Percentiles rank a stretch among this genome's conserved stretches.
These are phyloP conservation scores for Campoletis raptor DNA, from an alignment of 2,888 invertebrate species.

Conservation along the genomic window DNA sequence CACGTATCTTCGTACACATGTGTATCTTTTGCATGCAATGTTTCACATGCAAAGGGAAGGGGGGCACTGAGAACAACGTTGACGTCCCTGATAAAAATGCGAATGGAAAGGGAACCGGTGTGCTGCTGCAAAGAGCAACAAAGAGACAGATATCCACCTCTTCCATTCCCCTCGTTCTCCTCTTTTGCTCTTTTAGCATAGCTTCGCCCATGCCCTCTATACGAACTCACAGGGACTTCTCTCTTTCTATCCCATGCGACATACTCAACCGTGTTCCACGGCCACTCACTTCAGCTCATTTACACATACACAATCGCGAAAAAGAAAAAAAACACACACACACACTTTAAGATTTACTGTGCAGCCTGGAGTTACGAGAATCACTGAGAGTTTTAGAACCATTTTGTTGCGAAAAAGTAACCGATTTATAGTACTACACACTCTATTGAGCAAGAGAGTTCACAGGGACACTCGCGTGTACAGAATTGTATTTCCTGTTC, in stretches of 20 bases:
- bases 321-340: neutral
- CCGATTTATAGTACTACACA: neutral
- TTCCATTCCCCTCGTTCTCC: constrained; percentile 67
- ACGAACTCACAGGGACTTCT: constrained; percentile 57
- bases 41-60: neutral
- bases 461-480: constrained; percentile 7
- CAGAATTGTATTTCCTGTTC: neutral
- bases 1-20: neutral
- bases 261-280: constrained; percentile 65
- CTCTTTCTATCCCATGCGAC: constrained; percentile 76
- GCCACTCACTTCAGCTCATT: constrained; percentile 30
- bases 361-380: neutral
- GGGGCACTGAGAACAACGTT: constrained; percentile 32
- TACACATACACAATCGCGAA: constrained; percentile 8
- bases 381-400: constrained; percentile 2
- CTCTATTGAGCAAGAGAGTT: constrained; percentile 6
- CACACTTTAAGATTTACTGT: neutral
- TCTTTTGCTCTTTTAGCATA: constrained; percentile 1
- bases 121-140: constrained; percentile 27
- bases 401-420: constrained; percentile 18
- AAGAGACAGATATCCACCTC: constrained; percentile 73
- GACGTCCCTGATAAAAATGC: constrained; percentile 46
- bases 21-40: constrained; percentile 1
- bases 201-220: constrained; percentile 37
- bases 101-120: constrained; percentile 41